These are phyloP conservation scores for Druon quercuslanigerum DNA, from an alignment of 1,140 invertebrate genomes.

Conservation along the genomic window DNA sequence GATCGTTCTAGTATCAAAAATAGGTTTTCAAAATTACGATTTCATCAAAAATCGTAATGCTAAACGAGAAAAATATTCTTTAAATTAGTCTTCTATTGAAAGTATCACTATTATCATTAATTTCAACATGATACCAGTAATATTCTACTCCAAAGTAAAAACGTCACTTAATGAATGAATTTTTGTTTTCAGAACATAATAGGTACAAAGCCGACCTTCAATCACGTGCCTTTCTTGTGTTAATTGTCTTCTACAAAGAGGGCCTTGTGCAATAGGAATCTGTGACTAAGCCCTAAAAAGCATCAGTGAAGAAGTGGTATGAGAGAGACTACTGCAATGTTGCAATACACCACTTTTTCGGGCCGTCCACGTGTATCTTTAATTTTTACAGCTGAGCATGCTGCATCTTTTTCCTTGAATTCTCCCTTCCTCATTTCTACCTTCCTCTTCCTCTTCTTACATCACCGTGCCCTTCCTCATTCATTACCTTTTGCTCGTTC, in stretches of 20 bases:
- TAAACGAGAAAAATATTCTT: too few species aligned
- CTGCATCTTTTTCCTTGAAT: slow-evolving; percentile 23
- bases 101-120: too few species aligned
- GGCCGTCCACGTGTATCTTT: slow-evolving; percentile 59
- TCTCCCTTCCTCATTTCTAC: not conserved
- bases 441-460: slow-evolving; percentile 24
- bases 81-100: too few species aligned
- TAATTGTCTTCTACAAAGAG: slow-evolving; percentile 8
- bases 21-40: too few species aligned
- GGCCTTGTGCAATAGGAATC: slow-evolving; percentile 38
- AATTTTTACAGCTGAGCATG: slow-evolving; percentile 51
- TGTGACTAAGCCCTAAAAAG: slow-evolving; percentile 44
- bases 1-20: too few species aligned
- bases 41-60: too few species aligned
- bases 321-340: slow-evolving; percentile 42
- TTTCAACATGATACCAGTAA: too few species aligned
- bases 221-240: slow-evolving; percentile 16
- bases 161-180: not conserved
- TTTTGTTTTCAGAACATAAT: too few species aligned
- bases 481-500: not conserved
- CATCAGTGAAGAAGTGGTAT: slow-evolving; percentile 27
- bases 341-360: slow-evolving; percentile 52
- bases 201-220: slow-evolving; percentile 5
- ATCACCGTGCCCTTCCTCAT: not conserved
- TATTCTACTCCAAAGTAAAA: not conserved